Conservation (phyloP, 2,888 invertebrate species). For the Steinernema scapterisci region DNA sequence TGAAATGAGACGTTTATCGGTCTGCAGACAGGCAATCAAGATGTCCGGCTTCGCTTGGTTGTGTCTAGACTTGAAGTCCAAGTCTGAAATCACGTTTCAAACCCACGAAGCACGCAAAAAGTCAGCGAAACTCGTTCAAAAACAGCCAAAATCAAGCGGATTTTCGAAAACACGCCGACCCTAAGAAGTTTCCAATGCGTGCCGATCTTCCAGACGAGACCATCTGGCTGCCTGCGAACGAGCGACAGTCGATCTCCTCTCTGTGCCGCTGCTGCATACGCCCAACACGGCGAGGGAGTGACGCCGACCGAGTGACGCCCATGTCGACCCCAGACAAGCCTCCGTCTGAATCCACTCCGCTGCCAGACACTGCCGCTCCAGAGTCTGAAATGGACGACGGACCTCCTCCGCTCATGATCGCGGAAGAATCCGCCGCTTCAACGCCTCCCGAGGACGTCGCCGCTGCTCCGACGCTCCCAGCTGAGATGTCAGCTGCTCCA, state of each 20-base stretch:
- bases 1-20: too few relatives aligned
- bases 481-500: neutral
- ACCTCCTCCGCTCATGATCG: conserved; percentile 4
- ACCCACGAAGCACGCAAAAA: too few relatives aligned
- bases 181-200: too few relatives aligned
- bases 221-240: neutral
- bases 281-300: neutral
- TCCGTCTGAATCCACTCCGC: neutral
- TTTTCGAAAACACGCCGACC: too few relatives aligned
- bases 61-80: too few relatives aligned
- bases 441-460: neutral
- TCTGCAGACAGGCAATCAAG: too few relatives aligned
- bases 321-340: neutral
- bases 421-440: neutral
- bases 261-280: neutral
- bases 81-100: too few relatives aligned
- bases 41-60: too few relatives aligned
- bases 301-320: neutral
- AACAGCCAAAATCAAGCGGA: too few relatives aligned
- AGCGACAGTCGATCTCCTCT: neutral
- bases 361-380: neutral
- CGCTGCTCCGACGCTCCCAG: too few relatives aligned
- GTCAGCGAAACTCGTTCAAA: too few relatives aligned
- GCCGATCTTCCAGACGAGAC: conserved; percentile 1
- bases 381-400: conserved; percentile 15